A percentile compares a stretch with the other conserved stretches of the same genome.
phyloP scores from a whole-genome alignment of 2,888 invertebrate species.

The Heliconius ethilla region DNA sequence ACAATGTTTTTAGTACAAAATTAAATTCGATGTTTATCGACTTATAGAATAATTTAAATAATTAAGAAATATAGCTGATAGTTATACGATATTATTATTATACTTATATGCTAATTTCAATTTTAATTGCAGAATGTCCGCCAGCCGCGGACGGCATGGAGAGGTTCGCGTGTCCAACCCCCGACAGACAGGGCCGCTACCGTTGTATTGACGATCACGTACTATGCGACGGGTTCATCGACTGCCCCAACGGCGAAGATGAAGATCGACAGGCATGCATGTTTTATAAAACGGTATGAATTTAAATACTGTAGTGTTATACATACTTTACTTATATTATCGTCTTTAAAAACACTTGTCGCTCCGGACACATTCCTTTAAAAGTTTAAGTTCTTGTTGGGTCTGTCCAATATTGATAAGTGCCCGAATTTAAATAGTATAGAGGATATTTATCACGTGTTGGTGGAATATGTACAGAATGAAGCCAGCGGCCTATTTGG shows the following conservation, averaged over 20 bases:
- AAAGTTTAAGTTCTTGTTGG: too few relatives aligned
- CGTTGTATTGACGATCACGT: conserved; percentile 98
- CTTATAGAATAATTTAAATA: not conserved
- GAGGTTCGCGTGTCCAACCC: conserved; percentile 95
- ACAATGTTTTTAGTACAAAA: too few relatives aligned
- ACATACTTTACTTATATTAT: not conserved
- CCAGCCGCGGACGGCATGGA: conserved; percentile 97
- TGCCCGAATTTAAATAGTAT: too few relatives aligned
- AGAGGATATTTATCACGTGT: too few relatives aligned
- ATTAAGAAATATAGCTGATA: not conserved
- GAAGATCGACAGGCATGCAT: conserved; percentile 96
- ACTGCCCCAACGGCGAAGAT: conserved; percentile 96
- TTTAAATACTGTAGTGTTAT: not conserved
- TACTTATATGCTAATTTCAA: not conserved
- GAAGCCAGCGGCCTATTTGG: too few relatives aligned
- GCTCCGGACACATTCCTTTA: too few relatives aligned
- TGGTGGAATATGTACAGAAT: too few relatives aligned
- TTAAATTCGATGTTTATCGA: too few relatives aligned
- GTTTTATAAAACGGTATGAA: conserved; percentile 97
- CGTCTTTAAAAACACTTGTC: not conserved
- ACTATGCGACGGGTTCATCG: conserved; percentile 96
- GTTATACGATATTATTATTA: too few relatives aligned
- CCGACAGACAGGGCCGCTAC: conserved; percentile 94
- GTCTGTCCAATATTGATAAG: too few relatives aligned
- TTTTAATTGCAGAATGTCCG: conserved; percentile 89